A percentile compares a stretch with the other conserved stretches of the same genome.
phyloP scores from a whole-genome alignment of 2,113 vertebrate species.

The Ailurus styani region DNA sequence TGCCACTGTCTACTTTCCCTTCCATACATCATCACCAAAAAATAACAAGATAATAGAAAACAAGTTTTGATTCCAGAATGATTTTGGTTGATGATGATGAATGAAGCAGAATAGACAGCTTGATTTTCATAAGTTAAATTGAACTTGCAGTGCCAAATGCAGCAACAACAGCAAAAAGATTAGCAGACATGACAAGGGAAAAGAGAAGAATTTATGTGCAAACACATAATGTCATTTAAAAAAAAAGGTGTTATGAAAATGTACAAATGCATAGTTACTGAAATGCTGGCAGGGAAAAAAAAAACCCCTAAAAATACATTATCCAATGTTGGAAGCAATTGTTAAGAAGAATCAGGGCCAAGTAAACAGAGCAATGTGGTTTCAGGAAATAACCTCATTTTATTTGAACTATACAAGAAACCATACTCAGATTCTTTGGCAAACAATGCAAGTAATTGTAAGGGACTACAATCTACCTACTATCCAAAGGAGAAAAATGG shows the following conservation, averaged over 20 bases:
- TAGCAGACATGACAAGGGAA: constrained; percentile 70
- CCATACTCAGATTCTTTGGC: background rate
- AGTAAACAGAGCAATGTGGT: background rate
- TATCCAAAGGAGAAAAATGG: background rate
- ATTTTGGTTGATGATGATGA: constrained; percentile 77
- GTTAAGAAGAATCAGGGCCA: background rate
- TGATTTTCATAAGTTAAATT: constrained; percentile 77
- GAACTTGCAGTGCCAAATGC: constrained; percentile 62
- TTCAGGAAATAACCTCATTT: constrained; percentile 20
- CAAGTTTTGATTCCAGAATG: constrained; percentile 75
- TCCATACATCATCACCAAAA: constrained; percentile 72
- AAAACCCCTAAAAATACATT: background rate
- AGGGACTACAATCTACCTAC: background rate
- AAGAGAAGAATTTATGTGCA: constrained; percentile 70
- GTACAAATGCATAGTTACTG: constrained; percentile 34
- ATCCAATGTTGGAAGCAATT: constrained; percentile 41
- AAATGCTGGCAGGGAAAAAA: constrained; percentile 5
- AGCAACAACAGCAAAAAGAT: constrained; percentile 64
- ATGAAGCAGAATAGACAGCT: constrained; percentile 74
- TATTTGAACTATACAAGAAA: background rate
- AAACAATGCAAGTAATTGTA: background rate
- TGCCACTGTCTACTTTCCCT: constrained; percentile 55
- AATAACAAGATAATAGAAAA: constrained; percentile 77
- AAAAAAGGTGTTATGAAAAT: constrained; percentile 57
- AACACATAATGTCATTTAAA: constrained; percentile 56